Conservation (phyloP, 2,797 vertebrate species). For the Carduelis carduelis region DNA sequence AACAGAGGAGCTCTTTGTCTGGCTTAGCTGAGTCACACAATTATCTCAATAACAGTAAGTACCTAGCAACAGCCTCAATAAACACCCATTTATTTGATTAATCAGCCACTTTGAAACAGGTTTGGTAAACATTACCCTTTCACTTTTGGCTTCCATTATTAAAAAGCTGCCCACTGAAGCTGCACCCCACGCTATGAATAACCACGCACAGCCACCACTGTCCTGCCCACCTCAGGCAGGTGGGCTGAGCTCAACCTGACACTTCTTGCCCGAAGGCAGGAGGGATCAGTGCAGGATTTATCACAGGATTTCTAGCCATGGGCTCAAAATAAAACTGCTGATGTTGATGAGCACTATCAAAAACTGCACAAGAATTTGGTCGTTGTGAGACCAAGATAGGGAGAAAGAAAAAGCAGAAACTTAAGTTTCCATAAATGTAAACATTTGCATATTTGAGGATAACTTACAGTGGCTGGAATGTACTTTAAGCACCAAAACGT, state of each 20-base stretch:
- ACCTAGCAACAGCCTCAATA: constrained; percentile 59
- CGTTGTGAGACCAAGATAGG: background rate
- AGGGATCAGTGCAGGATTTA: background rate
- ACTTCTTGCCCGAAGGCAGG: background rate
- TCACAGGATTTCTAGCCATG: background rate
- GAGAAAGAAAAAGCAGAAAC: background rate
- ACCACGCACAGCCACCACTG: background rate
- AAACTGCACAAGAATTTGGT: background rate
- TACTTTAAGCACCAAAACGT: background rate
- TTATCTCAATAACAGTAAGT: constrained; percentile 54
- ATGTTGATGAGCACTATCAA: fast-evolving
- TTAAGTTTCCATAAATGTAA: background rate
- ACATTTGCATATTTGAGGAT: constrained; percentile 1
- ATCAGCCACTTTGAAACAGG: constrained; percentile 49
- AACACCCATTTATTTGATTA: constrained; percentile 63
- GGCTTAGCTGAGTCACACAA: constrained; percentile 52
- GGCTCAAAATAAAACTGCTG: background rate
- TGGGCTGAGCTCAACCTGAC: background rate
- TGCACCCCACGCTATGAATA: background rate
- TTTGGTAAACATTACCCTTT: constrained; percentile 46
- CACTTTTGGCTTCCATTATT: constrained; percentile 24
- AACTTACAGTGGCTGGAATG: constrained; percentile 22
- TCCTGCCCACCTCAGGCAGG: background rate
- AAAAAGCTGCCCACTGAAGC: constrained; percentile 24
- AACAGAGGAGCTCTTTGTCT: constrained; percentile 58